phyloP scores from a whole-genome alignment of 2,113 vertebrate species.

The Pollimyrus isidori region DNA sequence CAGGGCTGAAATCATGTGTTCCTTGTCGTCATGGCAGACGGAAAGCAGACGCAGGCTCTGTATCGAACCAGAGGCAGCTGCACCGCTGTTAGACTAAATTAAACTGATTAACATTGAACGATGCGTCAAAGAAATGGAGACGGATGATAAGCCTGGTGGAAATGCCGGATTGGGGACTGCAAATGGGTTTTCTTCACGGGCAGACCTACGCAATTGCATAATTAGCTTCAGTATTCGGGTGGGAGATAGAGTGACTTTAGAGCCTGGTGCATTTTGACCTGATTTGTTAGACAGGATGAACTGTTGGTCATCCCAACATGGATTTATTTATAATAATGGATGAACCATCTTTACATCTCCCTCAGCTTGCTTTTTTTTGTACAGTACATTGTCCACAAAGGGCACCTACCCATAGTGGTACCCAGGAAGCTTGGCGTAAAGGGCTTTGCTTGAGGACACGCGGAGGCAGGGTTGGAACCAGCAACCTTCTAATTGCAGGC shows the following conservation, averaged over 20 bases:
- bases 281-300: neutral
- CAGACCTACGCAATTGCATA: neutral
- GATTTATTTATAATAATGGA: neutral
- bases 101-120: slow-evolving; percentile 24
- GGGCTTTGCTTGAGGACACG: no score
- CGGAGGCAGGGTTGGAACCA: no score
- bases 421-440: no score
- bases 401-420: no score
- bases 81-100: slow-evolving; percentile 4
- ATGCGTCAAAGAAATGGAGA: slow-evolving; percentile 22
- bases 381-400: no score
- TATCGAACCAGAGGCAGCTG: slow-evolving; percentile 13
- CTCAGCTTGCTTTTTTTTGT: no score
- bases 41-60: neutral
- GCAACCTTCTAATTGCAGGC: no score
- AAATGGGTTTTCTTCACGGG: slow-evolving; percentile 3
- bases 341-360: no score
- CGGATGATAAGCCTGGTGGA: neutral
- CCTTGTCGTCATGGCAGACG: neutral
- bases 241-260: neutral
- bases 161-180: neutral
- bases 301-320: neutral
- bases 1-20: neutral
- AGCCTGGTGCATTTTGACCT: neutral
- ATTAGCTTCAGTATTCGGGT: neutral